Evolutionary conservation across 2,113 vertebrate genomes (phyloP).

Genomic region (Microtus richardsoni): DNA sequence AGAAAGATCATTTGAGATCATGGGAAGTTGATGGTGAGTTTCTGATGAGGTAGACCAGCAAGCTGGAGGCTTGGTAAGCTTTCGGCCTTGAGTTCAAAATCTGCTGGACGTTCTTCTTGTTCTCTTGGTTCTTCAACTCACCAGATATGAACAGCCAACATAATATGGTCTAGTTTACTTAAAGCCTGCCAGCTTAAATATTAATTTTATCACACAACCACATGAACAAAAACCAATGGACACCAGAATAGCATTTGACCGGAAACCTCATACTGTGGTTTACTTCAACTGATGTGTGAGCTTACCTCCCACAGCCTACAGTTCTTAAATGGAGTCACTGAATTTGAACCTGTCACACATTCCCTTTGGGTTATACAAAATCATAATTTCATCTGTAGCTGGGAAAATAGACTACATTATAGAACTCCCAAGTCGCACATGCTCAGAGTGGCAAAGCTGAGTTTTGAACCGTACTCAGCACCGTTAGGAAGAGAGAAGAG

Average conservation of each 20-base stretch:
- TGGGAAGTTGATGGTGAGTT: background rate
- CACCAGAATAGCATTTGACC: background rate
- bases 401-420: background rate
- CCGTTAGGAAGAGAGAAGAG: background rate
- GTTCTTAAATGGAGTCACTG: background rate
- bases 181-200: background rate
- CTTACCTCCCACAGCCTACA: background rate
- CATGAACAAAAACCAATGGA: background rate
- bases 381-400: background rate
- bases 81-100: background rate
- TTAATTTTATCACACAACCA: background rate
- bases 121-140: background rate
- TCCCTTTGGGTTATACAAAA: background rate
- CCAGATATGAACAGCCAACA: background rate
- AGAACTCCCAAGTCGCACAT: background rate
- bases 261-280: background rate
- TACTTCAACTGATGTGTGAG: background rate
- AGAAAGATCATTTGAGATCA: background rate
- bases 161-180: background rate
- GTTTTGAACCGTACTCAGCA: background rate
- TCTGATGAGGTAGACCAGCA: background rate
- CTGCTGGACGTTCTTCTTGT: background rate
- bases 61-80: background rate
- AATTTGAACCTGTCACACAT: constrained; percentile 25
- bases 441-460: background rate